Base-by-base conservation (phyloP, 2,797 vertebrate species). In the Antennarius maculatus region DNA sequence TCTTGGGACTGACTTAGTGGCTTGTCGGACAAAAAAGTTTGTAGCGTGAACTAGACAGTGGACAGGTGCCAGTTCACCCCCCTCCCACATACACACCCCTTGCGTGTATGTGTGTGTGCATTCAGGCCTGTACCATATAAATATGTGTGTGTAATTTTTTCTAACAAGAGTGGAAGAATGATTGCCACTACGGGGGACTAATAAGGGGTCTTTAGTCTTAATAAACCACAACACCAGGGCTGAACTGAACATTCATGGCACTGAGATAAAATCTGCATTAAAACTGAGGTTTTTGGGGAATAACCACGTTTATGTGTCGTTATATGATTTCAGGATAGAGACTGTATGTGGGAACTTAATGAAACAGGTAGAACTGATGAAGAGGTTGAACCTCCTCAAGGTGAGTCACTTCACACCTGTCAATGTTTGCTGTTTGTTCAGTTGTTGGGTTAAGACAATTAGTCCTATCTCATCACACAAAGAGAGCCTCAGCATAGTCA, bases 331-430 rank as follows among this genome's bases (percentile, higher is more conserved):
- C 77, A 99, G 98, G 86, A 66, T 99, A 67, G 96, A 97, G 90
- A 96, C 95, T 0, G 79, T 96, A 53, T 95, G 95, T 11, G 95
- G 94, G 63, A 93, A 93, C 49, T 76, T 93, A 56, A 87, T 98
- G 80, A 95, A 94, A 90, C 95, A 92, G 86, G 91, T 93, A 52
- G 95, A 98, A 84, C 93, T 99, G 7, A 95, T 98, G 90, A 93
- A 92, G 88, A 97, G 86, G 79, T 86, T 96, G 85, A 91, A 89
- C 61, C 55, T 79, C 18, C 93, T 99, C 37, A 96, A 97, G 96
- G 98, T 99, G 87, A 39, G 29, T 56, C 0, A 61, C 41, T 47
- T 60, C 3, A 4, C 42, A 37, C 53, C 18, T 15, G 9, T 10
- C 28, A 16, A 3, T 66, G 49, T 31, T 62, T 43, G 7, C 11